Evolutionary conservation across 2,797 vertebrate genomes (phyloP).

Genomic region (Falco cherrug): DNA sequence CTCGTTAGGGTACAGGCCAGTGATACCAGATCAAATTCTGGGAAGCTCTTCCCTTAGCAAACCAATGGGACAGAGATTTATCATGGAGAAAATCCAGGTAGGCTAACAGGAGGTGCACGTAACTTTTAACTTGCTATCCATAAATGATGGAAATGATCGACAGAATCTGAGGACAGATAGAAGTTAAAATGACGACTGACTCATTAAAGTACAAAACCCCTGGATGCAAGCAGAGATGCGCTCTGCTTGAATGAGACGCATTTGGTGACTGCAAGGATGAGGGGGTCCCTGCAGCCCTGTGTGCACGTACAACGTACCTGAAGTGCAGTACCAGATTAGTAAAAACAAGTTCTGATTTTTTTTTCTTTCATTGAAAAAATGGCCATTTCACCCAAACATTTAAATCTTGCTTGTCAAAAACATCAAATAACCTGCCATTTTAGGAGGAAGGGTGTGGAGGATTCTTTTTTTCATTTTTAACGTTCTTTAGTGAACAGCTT

Average conservation of each 20-base stretch:
- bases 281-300: neutral
- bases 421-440: slow-evolving; percentile 11
- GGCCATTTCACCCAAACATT: neutral
- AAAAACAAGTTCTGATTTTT: neutral
- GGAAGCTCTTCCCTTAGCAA: neutral
- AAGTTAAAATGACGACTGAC: neutral
- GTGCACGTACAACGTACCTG: neutral
- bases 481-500: slow-evolving; percentile 27
- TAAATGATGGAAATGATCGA: neutral
- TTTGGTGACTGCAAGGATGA: neutral
- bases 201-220: neutral
- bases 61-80: neutral
- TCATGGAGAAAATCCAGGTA: neutral
- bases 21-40: neutral
- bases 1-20: neutral
- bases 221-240: neutral
- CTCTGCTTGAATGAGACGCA: accelerated
- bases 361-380: neutral
- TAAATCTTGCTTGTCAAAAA: neutral
- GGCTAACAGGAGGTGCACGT: accelerated
- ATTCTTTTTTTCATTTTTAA: neutral
- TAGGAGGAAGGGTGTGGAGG: neutral
- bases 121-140: neutral
- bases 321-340: neutral
- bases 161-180: neutral